A percentile compares a stretch with the other conserved stretches of the same genome.
Evolutionary conservation across 2,797 vertebrate genomes (phyloP).

Genomic region (Vireo griseus): DNA sequence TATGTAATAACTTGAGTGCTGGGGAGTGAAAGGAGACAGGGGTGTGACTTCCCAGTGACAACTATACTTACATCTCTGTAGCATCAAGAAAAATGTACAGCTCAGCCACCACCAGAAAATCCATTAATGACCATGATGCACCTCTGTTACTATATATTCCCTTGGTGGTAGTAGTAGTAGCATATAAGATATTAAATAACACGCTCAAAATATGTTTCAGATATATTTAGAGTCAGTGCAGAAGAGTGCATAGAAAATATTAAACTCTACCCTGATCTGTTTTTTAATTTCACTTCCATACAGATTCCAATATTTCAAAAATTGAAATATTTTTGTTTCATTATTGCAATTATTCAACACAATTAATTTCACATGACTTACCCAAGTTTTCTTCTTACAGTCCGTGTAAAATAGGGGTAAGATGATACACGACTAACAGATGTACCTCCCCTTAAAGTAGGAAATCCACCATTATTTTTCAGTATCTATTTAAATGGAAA

Average conservation of each 20-base stretch:
- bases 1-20: neutral
- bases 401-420: conserved; percentile 44
- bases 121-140: neutral
- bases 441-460: conserved; percentile 21
- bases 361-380: conserved; percentile 42
- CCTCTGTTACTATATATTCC: neutral
- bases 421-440: conserved; percentile 47
- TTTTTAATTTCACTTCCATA: neutral
- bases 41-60: neutral
- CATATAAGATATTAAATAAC: neutral
- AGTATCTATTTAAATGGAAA: neutral
- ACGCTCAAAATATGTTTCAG: neutral
- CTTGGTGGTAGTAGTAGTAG: neutral
- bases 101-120: neutral
- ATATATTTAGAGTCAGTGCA: neutral
- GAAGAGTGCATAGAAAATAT: neutral
- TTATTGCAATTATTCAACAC: neutral
- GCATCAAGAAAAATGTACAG: neutral
- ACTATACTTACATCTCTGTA: neutral
- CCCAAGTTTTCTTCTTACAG: conserved; percentile 57
- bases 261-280: neutral
- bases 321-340: neutral
- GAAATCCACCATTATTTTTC: conserved; percentile 30
- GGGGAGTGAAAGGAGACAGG: neutral
- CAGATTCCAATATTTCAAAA: too few relatives aligned